phyloP scores from a whole-genome alignment of 2,888 invertebrate species.

The Hirtodrosophila alboralis region DNA sequence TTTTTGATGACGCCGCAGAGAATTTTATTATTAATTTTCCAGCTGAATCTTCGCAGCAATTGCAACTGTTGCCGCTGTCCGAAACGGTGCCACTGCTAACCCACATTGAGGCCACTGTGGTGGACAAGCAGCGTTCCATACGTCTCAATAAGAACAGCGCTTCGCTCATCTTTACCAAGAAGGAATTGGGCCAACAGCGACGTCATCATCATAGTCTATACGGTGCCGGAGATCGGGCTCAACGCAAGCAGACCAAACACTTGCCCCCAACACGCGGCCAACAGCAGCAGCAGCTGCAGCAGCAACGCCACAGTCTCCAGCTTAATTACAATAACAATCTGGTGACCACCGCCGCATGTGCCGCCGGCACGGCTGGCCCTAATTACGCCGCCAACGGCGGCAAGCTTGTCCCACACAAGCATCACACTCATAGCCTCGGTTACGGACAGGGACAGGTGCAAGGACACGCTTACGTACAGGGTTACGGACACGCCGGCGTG shows the following conservation, averaged over 20 bases:
- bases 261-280: conserved; percentile 64
- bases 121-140: conserved; percentile 81
- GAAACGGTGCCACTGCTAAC: conserved; percentile 83
- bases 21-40: conserved; percentile 81
- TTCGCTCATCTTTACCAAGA: conserved; percentile 83
- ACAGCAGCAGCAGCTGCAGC: conserved; percentile 82
- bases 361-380: conserved; percentile 47
- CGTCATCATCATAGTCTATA: conserved; percentile 69
- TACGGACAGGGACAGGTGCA: conserved; percentile 28
- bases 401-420: conserved; percentile 73
- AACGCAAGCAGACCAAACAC: conserved; percentile 63
- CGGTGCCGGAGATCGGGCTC: conserved; percentile 60
- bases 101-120: conserved; percentile 79
- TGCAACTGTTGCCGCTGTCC: conserved; percentile 77
- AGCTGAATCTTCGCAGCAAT: conserved; percentile 74
- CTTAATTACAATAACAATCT: conserved; percentile 81
- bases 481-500: conserved; percentile 36
- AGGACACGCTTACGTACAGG: conserved; percentile 26
- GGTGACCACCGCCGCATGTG: conserved; percentile 73
- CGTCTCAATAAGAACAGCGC: conserved; percentile 82
- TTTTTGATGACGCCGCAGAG: conserved; percentile 82
- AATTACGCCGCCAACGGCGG: conserved; percentile 50
- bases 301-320: conserved; percentile 82
- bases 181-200: conserved; percentile 63
- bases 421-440: conserved; percentile 29